Percentiles rank a stretch among this genome's conserved stretches.
Evolutionary conservation across 2,888 invertebrate genomes (phyloP).

Genomic region (Hemicrepidius hirtus): DNA sequence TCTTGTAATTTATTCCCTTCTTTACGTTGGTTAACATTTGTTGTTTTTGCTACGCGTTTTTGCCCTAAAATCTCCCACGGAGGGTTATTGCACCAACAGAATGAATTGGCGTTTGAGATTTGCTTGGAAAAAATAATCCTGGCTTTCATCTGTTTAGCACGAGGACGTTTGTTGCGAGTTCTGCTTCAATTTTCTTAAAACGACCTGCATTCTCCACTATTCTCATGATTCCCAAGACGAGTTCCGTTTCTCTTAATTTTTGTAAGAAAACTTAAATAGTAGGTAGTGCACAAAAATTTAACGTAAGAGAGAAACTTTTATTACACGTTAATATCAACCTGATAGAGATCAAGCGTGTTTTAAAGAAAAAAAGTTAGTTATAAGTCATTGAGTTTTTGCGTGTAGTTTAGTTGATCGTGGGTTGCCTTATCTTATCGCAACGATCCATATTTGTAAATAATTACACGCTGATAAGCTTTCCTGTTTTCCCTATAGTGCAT

Average conservation of each 20-base stretch:
- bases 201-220: background rate
- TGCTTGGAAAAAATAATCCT: constrained; percentile 38
- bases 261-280: background rate
- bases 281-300: no score
- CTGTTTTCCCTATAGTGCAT: constrained; percentile 11
- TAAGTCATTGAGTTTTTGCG: constrained; percentile 36
- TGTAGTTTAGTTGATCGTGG: constrained; percentile 11
- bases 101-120: constrained; percentile 46
- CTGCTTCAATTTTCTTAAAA: constrained; percentile 27
- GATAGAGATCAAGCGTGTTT: constrained; percentile 15
- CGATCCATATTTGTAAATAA: constrained; percentile 39
- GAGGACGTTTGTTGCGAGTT: constrained; percentile 8
- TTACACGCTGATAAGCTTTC: constrained; percentile 30
- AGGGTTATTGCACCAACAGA: constrained; percentile 45
- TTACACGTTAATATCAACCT: background rate
- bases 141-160: constrained; percentile 34
- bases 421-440: constrained; percentile 19
- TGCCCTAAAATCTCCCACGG: constrained; percentile 29
- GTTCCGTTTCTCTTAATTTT: background rate
- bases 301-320: background rate
- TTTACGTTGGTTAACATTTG: constrained; percentile 48
- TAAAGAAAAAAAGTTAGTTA: constrained; percentile 2
- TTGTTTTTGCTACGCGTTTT: constrained; percentile 47
- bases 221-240: background rate
- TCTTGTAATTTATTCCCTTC: constrained; percentile 52